Percentiles rank a stretch among this genome's conserved stretches.
Evolutionary conservation across 1,140 invertebrate species (phyloP).

Genomic region (Tetramorium alpestre): DNA sequence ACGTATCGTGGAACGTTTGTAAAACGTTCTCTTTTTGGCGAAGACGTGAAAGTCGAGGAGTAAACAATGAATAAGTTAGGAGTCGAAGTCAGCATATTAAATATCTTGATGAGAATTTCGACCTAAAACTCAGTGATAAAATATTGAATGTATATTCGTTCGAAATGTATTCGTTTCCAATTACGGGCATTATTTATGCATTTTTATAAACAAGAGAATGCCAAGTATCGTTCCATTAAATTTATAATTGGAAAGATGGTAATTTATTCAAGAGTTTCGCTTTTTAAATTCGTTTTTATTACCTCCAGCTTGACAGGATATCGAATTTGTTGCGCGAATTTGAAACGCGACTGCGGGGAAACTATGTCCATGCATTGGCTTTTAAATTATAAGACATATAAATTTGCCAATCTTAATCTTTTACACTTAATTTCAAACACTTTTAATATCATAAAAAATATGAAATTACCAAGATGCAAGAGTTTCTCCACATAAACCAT

Average conservation of each 20-base stretch:
- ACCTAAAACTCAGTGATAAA: not conserved
- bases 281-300: not conserved
- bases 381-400: slow-evolving; percentile 52
- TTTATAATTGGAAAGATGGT: slow-evolving; percentile 11
- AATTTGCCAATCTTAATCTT: slow-evolving; percentile 24
- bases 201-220: not conserved
- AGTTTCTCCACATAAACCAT: slow-evolving; percentile 20
- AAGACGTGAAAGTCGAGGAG: not conserved
- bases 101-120: not conserved
- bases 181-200: not conserved
- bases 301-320: not conserved
- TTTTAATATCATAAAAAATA: slow-evolving; percentile 32
- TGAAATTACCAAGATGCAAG: slow-evolving; percentile 23
- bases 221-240: not conserved
- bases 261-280: slow-evolving; percentile 5
- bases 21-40: not conserved
- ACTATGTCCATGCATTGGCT: not conserved
- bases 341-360: not conserved
- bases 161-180: not conserved
- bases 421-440: slow-evolving; percentile 24
- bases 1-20: not conserved
- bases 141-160: slow-evolving; percentile 13
- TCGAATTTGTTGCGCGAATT: slow-evolving; percentile 23
- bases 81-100: not conserved
- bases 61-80: not conserved